Percentiles rank a stretch among this genome's conserved stretches.
phyloP scores from a whole-genome alignment of 2,888 invertebrate species.

The Uropetala carovei region DNA sequence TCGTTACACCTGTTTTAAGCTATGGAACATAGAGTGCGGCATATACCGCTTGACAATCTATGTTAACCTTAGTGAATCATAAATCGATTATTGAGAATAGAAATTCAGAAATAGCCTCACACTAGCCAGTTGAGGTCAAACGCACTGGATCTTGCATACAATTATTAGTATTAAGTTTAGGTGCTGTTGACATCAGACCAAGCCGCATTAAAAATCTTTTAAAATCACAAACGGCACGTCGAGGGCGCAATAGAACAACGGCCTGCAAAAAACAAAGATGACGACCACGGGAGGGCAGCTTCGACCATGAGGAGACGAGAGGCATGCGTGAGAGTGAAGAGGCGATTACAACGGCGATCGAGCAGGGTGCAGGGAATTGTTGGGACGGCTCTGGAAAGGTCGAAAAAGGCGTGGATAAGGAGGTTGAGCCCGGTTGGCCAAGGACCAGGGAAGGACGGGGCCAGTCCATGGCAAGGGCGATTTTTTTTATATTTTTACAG shows the following conservation, averaged over 20 bases:
- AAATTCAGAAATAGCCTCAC: not conserved
- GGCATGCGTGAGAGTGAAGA: not conserved
- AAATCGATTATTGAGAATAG: not conserved
- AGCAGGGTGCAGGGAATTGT: not conserved
- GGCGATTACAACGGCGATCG: not conserved
- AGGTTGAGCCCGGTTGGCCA: not conserved
- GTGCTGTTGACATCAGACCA: not conserved
- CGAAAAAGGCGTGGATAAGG: not conserved
- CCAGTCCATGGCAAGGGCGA: constrained; percentile 19
- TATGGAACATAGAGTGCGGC: not conserved
- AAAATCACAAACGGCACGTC: not conserved
- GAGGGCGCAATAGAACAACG: not conserved
- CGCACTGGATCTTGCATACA: not conserved
- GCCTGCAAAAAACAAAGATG: not conserved
- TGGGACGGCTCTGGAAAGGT: not conserved
- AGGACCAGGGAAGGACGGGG: constrained; percentile 16
- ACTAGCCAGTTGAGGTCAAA: not conserved
- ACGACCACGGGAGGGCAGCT: not conserved
- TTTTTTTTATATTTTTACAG: not conserved
- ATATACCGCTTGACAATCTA: not conserved
- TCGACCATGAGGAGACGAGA: not conserved
- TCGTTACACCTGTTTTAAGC: not conserved
- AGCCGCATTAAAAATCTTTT: not conserved
- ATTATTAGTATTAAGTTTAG: not conserved
- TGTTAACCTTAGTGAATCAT: not conserved